Evolutionary conservation across 2,113 vertebrate species (phyloP).

Genomic region (Oreochromis niloticus): DNA sequence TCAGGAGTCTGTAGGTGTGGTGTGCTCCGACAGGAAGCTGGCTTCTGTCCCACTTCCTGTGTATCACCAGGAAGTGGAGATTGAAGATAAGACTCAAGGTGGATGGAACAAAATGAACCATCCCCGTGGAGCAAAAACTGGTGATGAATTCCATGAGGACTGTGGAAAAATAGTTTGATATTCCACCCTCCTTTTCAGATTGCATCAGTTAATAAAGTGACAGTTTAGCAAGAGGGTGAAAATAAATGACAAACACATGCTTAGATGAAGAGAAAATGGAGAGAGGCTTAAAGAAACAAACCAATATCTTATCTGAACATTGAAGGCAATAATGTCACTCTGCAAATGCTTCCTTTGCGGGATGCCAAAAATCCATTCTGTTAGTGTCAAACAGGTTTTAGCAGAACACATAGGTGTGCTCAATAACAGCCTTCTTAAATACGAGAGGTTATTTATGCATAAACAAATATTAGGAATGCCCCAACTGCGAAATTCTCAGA

Average conservation of each 20-base stretch:
- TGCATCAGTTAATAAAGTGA: not conserved
- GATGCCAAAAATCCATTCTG: not conserved
- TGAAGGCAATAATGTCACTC: not conserved
- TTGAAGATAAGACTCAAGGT: not conserved
- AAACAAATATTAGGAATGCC: not conserved
- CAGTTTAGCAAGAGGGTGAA: not conserved
- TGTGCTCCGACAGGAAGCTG: conserved; percentile 29
- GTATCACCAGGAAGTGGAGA: conserved; percentile 23
- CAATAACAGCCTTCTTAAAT: not conserved
- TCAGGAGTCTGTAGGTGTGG: conserved; percentile 11
- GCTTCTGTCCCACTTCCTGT: conserved; percentile 22
- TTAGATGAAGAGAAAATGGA: not conserved
- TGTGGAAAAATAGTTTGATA: not conserved
- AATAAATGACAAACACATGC: not conserved
- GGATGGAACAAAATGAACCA: not conserved
- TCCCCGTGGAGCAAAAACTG: not conserved
- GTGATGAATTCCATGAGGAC: not conserved
- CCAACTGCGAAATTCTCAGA: not conserved
- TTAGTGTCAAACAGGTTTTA: not conserved
- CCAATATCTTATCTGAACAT: not conserved
- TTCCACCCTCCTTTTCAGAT: not conserved
- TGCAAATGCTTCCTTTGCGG: not conserved
- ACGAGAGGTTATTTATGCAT: not conserved
- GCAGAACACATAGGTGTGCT: not conserved
- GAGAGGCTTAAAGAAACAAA: not conserved